Percentiles rank a stretch among this genome's conserved stretches.
Conservation (phyloP, 2,888 invertebrate genomes). For the Heliconius charithonia region DNA sequence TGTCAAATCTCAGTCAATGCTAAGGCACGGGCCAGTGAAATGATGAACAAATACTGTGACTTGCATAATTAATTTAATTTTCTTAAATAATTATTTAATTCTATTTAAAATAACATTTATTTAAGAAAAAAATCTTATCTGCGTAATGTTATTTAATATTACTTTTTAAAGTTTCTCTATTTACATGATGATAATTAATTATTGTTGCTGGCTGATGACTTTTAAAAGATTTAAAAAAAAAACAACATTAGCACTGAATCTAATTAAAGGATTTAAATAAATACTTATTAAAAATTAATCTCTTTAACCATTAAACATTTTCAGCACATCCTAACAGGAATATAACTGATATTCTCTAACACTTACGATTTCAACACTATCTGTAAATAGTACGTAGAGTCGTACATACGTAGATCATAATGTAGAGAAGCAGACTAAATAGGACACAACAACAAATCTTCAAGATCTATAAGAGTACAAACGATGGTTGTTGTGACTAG, state of each 20-base stretch:
- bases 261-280: too few species aligned
- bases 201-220: too few species aligned
- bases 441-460: slow-evolving; percentile 51
- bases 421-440: slow-evolving; percentile 48
- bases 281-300: too few species aligned
- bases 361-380: slow-evolving; percentile 44
- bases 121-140: background rate
- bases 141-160: too few species aligned
- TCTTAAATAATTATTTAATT: too few species aligned
- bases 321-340: background rate
- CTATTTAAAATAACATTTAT: background rate
- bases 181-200: too few species aligned
- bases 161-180: too few species aligned
- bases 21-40: slow-evolving; percentile 70
- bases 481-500: slow-evolving; percentile 23
- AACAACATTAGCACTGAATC: too few species aligned
- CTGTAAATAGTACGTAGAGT: slow-evolving; percentile 49
- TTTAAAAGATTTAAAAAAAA: too few species aligned
- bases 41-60: slow-evolving; percentile 40
- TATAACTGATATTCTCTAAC: slow-evolving; percentile 33
- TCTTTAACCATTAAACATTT: background rate
- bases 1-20: slow-evolving; percentile 83
- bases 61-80: slow-evolving; percentile 18
- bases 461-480: slow-evolving; percentile 35
- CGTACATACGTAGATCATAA: too few species aligned